Base-by-base conservation (phyloP, 2,888 invertebrate genomes). In the Drosophila sordidula region DNA sequence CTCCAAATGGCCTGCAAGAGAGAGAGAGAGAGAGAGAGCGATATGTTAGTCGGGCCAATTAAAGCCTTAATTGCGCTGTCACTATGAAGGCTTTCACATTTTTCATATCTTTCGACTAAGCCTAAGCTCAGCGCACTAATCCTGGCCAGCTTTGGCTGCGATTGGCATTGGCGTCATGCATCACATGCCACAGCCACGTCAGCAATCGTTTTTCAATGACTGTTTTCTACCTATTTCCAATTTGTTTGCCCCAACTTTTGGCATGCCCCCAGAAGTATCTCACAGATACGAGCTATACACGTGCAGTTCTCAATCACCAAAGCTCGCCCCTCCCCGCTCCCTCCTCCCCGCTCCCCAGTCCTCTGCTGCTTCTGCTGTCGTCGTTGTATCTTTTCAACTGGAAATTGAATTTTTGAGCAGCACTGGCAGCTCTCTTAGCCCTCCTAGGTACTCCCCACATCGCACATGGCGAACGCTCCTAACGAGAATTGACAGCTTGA, bases 351-450 rank as follows among this genome's bases (percentile, higher is more conserved):
- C 32, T 38, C 6, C 6, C n/a, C n/a, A n/a, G n/a, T n/a, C n/a
- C n/a, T n/a, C n/a, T n/a, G 36, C n/a, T 39, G 16, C n/a, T 39
- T 2, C 41, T 22, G 16, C 42, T 61, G 65, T 44, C 50, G 39
- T 62, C 56, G 73, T 51, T 77, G 84, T 85, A 77, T 79, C 79
- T 80, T 70, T 80, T 84, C 87, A 81, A 68, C 73, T 86, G 87
- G 86, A 86, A 86, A 86, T 86, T 86, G 87, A 86, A 86, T 86
- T 86, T 87, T 86, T 85, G 87, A 85, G 68, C 80, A 87, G 81
- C 75, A 69, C 62, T 71, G 73, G 49, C 80, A 78, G 50, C 68
- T 56, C 14, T 16, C 39, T 18, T 18, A 41, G 34, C 34, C 1
- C 50, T 41, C 22, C 22, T 8, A 26, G 46, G 38, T 32, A 41